phyloP scores from a whole-genome alignment of 2,888 invertebrate species.

The Leptura quadrifasciata region DNA sequence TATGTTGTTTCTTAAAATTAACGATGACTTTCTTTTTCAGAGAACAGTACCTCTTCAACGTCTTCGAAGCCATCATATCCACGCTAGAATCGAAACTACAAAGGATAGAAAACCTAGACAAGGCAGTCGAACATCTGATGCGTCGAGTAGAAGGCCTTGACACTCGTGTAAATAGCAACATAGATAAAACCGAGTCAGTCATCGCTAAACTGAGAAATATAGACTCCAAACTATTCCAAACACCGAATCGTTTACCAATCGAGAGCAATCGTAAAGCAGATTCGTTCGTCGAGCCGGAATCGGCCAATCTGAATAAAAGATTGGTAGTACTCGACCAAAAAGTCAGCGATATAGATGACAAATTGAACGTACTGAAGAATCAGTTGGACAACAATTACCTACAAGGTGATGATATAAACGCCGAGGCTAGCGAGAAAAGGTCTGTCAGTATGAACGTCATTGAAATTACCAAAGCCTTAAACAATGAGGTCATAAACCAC shows the following conservation, averaged over 20 bases:
- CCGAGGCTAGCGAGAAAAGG: slow-evolving; percentile 91
- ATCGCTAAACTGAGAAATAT: slow-evolving; percentile 85
- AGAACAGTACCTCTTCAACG: slow-evolving; percentile 91
- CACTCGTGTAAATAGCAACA: slow-evolving; percentile 87
- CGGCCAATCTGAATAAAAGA: slow-evolving; percentile 79
- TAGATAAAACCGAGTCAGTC: slow-evolving; percentile 89
- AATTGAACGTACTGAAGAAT: slow-evolving; percentile 85
- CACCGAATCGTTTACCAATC: slow-evolving; percentile 64
- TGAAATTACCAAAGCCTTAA: slow-evolving; percentile 89
- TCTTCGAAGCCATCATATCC: slow-evolving; percentile 92
- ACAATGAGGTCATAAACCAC: slow-evolving; percentile 86
- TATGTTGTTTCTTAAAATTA: too few relatives aligned
- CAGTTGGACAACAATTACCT: slow-evolving; percentile 89
- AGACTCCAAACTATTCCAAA: slow-evolving; percentile 84
- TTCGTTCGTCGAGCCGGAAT: slow-evolving; percentile 65
- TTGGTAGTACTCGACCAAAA: slow-evolving; percentile 87
- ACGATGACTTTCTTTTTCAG: slow-evolving; percentile 76
- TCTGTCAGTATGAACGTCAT: slow-evolving; percentile 89
- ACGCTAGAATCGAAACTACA: slow-evolving; percentile 91
- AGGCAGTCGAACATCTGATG: slow-evolving; percentile 91
- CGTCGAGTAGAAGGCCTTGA: slow-evolving; percentile 89
- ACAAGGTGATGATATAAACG: slow-evolving; percentile 87
- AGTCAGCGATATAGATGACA: slow-evolving; percentile 88
- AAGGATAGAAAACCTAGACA: slow-evolving; percentile 90
- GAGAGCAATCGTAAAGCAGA: slow-evolving; percentile 56